Base-by-base conservation (phyloP, 2,113 vertebrate species). In the Nothocercus nigrocapillus region DNA sequence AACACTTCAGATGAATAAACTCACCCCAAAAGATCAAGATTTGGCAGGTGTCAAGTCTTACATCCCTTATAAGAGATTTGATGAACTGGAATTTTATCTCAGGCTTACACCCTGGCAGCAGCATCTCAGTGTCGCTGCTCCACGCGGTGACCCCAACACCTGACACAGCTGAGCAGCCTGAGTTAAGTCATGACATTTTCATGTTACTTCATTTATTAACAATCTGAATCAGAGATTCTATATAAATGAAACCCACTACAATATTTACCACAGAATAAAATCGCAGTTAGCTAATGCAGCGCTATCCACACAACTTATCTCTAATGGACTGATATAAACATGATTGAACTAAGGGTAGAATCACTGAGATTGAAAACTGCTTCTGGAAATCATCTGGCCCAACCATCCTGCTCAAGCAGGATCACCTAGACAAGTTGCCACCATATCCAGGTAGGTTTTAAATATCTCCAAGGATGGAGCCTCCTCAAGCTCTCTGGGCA, bases 211-310 rank as follows among this genome's bases (percentile, higher is more conserved):
- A 38, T 81, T 89, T 72, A 47, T 66, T 89, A 91, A 40, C 6
- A 79, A 34, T 15, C 49, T 6, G 36, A 84, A 84, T 95, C 56
- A 87, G 75, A 87, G 62, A 61, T 47, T 85, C 63, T 22, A 51
- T 20, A 28, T 19, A 53, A 64, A 93, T 56, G 62, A 79, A 76
- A 93, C 54, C 14, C 58, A 56, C 74, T 49, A 24, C 38, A 64
- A 25, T 82, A 64, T 90, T 70, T 68, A 87, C 92, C 74, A 94
- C 66, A 87, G 70, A 72, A 84, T 82, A 68, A 89, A 94, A 89
- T 76, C 74, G 47, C 42, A 51, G 21, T 89, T 72, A 34, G 27
- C 62, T 89, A 91, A 72, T 89, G 58, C 70, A 95, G 45, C 20
- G 64, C 21, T 72, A 73, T 51, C 62, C 74, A 61, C 70, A 72